Percentiles rank a stretch among this genome's conserved stretches.
Conservation (phyloP, 2,888 invertebrate species). For the Trissonchulus sp. region DNA sequence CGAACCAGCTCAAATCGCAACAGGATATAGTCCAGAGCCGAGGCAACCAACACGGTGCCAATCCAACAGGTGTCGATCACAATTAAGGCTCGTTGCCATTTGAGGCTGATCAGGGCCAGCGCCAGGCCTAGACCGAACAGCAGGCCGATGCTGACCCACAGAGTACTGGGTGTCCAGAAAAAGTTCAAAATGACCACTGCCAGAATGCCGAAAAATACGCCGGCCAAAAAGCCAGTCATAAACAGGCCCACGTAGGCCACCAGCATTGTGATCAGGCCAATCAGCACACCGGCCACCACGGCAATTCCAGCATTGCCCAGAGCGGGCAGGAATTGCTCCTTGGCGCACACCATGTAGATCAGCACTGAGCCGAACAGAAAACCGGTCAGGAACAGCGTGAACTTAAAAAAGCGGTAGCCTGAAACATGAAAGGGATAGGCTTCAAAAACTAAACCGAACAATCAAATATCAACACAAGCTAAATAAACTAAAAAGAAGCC, state of each 20-base stretch:
- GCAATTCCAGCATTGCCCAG: conserved; percentile 61
- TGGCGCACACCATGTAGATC: conserved; percentile 72
- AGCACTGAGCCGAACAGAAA: conserved; percentile 75
- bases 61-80: conserved; percentile 70
- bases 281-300: conserved; percentile 67
- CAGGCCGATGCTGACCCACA: conserved; percentile 67
- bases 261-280: conserved; percentile 72
- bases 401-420: conserved; percentile 82
- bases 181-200: conserved; percentile 59
- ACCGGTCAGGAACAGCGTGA: conserved; percentile 78
- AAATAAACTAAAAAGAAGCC: no score
- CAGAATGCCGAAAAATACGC: conserved; percentile 57
- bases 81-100: conserved; percentile 69
- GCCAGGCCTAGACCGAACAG: conserved; percentile 65
- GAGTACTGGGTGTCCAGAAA: conserved; percentile 60
- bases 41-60: conserved; percentile 67
- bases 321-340: conserved; percentile 65
- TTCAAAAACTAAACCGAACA: not conserved
- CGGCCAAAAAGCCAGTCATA: conserved; percentile 72
- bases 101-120: conserved; percentile 66
- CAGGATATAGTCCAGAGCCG: conserved; percentile 68
- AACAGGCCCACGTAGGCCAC: conserved; percentile 75
- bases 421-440: conserved; percentile 46
- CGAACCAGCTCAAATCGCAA: conserved; percentile 64
- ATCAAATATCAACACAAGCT: not conserved